Evolutionary conservation across 2,888 invertebrate species (phyloP), one percentile per base, ranked within the genome.

Genomic region (Philaethria dido): DNA sequence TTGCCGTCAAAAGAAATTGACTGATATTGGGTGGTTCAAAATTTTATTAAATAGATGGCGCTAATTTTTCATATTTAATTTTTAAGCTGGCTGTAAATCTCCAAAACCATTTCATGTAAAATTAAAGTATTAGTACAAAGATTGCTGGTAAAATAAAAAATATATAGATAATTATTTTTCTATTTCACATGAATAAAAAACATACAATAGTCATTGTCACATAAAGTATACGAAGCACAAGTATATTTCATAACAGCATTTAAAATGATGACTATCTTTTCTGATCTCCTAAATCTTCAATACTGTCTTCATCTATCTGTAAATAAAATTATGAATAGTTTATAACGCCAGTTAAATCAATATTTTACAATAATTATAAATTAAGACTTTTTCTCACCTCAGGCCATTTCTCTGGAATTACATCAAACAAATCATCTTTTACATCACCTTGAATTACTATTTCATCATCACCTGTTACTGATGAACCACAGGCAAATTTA

Each of bases 371-470:
- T n/a, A n/a, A n/a, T n/a, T n/a, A n/a, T n/a, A n/a, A n/a, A n/a
- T n/a, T n/a, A n/a, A n/a, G n/a, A n/a, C n/a, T n/a, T n/a, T n/a
- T n/a, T n/a, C n/a, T 69, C 82, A 97, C 97, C 93, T 98, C 97
- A 64, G 98, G 96, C 99, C 99, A 99, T 88, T 99, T 99, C 80
- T 99, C 99, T 63, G 99, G 98, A 82, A 99, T 97, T 73, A 99
- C 95, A 92, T 99, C 99, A 89, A 98, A 98, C 25, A 99, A 93
- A 78, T 99, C 99, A 93, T 99, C 99, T 89, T 99, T 99, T 0
- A 99, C 98, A 92, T 99, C 99, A 64, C 99, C 99, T 89, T 99
- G 99, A 82, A 99, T 99, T 54, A 99, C 99, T 82, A 99, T 99
- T 91, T 99, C 99, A 94, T 99, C 99, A 75, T 99, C 98, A 6